A percentile compares a stretch with the other conserved stretches of the same genome.
Conservation (phyloP, 2,888 invertebrate species). For the Eupithecia subfuscata region DNA sequence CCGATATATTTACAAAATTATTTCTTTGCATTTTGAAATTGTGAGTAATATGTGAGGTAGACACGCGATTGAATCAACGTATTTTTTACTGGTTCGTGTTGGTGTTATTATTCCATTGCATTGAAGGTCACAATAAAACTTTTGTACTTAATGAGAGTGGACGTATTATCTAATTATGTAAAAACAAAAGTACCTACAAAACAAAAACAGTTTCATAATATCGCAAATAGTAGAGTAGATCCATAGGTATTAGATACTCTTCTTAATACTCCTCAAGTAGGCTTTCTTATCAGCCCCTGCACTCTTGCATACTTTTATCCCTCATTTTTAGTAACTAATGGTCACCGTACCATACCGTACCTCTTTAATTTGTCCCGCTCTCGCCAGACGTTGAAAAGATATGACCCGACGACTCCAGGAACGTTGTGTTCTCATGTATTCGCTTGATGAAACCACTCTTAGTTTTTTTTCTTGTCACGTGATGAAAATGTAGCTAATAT, state of each 20-base stretch:
- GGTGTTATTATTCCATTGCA: not conserved
- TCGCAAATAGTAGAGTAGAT: not conserved
- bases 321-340: constrained; percentile 24
- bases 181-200: too few species aligned
- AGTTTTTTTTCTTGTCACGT: not conserved
- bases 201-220: too few species aligned
- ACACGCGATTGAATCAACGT: constrained; percentile 9
- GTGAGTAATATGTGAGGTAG: not conserved
- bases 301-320: not conserved
- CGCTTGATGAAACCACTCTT: constrained; percentile 47
- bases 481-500: not conserved
- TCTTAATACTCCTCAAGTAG: not conserved
- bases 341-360: constrained; percentile 57
- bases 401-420: constrained; percentile 60
- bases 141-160: too few species aligned
- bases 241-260: not conserved
- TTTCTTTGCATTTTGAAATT: constrained; percentile 4
- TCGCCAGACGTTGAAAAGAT: constrained; percentile 65
- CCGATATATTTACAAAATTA: constrained; percentile 11
- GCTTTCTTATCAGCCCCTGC: not conserved
- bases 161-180: too few species aligned
- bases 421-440: constrained; percentile 57
- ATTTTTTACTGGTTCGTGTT: not conserved
- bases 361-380: constrained; percentile 69
- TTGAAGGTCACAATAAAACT: constrained; percentile 2